phyloP scores from a whole-genome alignment of 2,113 vertebrate species.

The Argyrosomus japonicus region DNA sequence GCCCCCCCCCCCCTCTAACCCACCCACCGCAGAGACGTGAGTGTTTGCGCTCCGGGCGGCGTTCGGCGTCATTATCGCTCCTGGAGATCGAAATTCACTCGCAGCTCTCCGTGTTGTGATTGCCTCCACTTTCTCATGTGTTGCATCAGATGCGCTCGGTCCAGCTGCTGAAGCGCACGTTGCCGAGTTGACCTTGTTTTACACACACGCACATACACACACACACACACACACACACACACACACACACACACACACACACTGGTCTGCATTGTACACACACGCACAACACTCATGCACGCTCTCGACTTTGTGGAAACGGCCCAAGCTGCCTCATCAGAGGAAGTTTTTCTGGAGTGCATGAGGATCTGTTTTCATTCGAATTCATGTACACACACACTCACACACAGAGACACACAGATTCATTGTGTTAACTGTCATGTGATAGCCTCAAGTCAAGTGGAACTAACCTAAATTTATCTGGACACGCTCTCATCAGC shows the following conservation, averaged over 20 bases:
- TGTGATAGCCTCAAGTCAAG: slow-evolving; percentile 52
- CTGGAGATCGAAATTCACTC: slow-evolving; percentile 53
- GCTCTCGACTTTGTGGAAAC: slow-evolving; percentile 28
- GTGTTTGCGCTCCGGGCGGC: background rate
- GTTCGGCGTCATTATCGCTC: slow-evolving; percentile 39
- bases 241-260: no score
- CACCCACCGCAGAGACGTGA: slow-evolving; percentile 34
- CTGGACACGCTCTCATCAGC: slow-evolving; percentile 44
- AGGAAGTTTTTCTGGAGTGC: slow-evolving; percentile 42
- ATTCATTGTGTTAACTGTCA: slow-evolving; percentile 61
- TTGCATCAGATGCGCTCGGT: slow-evolving; percentile 83
- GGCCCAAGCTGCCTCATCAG: slow-evolving; percentile 22
- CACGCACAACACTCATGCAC: slow-evolving; percentile 3
- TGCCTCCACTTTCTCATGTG: slow-evolving; percentile 72
- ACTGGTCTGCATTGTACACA: background rate
- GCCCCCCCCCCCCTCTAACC: background rate
- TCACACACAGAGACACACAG: slow-evolving; percentile 41
- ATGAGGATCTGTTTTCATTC: slow-evolving; percentile 65
- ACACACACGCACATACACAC: slow-evolving; percentile 14
- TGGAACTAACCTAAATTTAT: slow-evolving; percentile 43
- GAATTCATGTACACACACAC: slow-evolving; percentile 53
- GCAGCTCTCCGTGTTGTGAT: slow-evolving; percentile 44
- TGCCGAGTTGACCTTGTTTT: slow-evolving; percentile 66
- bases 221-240: background rate
- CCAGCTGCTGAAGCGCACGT: slow-evolving; percentile 75